Percentiles rank a stretch among this genome's conserved stretches.
phyloP scores from a whole-genome alignment of 2,888 invertebrate species.

The Dysmachus trigonus region DNA sequence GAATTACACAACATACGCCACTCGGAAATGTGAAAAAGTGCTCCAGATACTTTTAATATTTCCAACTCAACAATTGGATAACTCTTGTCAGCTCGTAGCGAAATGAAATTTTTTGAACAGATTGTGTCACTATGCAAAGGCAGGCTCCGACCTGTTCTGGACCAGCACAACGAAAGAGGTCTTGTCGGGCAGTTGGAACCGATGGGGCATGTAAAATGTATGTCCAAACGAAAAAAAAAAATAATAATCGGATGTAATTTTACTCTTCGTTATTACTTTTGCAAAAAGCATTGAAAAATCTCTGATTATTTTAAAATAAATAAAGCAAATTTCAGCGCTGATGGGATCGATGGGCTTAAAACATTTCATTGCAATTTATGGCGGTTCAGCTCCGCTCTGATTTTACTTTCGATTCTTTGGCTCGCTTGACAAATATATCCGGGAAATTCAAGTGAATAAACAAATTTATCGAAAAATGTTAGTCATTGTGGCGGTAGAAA shows the following conservation, averaged over 20 bases:
- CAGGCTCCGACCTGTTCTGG: neutral
- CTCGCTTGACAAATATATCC: neutral
- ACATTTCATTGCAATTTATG: neutral
- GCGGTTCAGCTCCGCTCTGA: neutral
- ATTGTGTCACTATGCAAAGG: neutral
- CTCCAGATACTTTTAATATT: constrained; percentile 3
- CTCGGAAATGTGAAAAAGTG: neutral
- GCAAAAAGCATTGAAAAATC: neutral
- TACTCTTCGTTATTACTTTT: neutral
- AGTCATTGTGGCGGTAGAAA: neutral
- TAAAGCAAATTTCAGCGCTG: neutral
- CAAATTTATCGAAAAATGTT: constrained; percentile 21
- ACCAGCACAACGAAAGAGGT: neutral
- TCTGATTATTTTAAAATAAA: neutral
- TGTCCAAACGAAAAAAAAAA: neutral
- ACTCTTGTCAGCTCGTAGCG: neutral
- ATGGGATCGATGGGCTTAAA: neutral
- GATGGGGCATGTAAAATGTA: neutral
- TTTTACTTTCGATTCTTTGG: neutral
- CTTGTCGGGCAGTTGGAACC: neutral
- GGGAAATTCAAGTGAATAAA: constrained; percentile 1
- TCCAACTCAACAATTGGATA: neutral
- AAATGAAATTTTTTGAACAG: neutral
- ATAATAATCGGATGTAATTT: neutral
- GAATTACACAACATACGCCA: neutral